phyloP scores from a whole-genome alignment of 2,113 vertebrate genomes.

The Phocoena phocoena region DNA sequence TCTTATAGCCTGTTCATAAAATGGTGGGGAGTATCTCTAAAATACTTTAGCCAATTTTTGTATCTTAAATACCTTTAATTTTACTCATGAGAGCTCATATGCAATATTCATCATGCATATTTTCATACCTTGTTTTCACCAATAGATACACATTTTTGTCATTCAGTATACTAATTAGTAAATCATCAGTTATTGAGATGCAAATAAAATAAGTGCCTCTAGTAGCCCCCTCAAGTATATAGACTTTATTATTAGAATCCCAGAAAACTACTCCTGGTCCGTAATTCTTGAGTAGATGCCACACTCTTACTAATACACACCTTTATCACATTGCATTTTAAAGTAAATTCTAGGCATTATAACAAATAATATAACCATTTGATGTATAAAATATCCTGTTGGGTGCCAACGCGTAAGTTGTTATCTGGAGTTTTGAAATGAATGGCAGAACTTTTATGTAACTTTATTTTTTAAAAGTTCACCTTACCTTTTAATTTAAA shows the following conservation, averaged over 20 bases:
- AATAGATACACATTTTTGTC: not conserved
- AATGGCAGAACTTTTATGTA: not conserved
- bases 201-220: not conserved
- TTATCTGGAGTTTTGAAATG: not conserved
- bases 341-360: not conserved
- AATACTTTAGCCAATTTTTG: not conserved
- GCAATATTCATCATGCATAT: not conserved
- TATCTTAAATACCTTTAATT: not conserved
- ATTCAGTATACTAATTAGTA: not conserved
- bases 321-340: not conserved
- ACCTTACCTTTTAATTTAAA: slow-evolving; percentile 8
- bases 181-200: not conserved
- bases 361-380: not conserved
- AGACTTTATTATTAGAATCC: not conserved
- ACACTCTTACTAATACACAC: not conserved
- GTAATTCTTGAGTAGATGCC: not conserved
- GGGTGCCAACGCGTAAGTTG: not conserved
- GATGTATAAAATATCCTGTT: not conserved
- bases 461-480: not conserved
- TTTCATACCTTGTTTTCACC: not conserved
- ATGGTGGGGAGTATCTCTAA: not conserved
- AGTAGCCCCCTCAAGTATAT: not conserved
- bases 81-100: not conserved
- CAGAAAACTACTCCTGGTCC: not conserved
- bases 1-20: not conserved